phyloP scores from a whole-genome alignment of 2,113 vertebrate species.

The Perca flavescens region DNA sequence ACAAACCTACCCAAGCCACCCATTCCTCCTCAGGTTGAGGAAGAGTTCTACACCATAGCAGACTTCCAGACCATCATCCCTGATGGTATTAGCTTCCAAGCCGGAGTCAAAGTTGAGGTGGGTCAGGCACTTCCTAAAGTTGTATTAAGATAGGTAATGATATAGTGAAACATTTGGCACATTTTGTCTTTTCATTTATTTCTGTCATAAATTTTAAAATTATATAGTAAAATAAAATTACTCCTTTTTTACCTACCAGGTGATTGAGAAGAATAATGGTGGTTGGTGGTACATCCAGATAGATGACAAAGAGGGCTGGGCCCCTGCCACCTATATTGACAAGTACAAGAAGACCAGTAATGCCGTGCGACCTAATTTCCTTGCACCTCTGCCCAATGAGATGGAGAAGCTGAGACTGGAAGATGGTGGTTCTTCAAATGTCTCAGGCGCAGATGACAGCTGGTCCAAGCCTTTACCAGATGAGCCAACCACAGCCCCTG shows the following conservation, averaged over 20 bases:
- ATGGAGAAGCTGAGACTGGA: conserved; percentile 89
- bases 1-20: conserved; percentile 95
- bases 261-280: conserved; percentile 96
- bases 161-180: not conserved
- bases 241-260: conserved; percentile 76
- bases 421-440: conserved; percentile 66
- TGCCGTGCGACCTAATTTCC: conserved; percentile 92
- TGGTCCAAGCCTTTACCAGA: conserved; percentile 93
- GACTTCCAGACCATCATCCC: conserved; percentile 99
- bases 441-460: conserved; percentile 76
- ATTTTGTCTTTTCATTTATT: not conserved
- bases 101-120: conserved; percentile 97
- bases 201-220: not conserved
- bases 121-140: conserved; percentile 37
- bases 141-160: not conserved
- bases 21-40: conserved; percentile 94
- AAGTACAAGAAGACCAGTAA: conserved; percentile 99
- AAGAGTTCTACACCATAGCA: conserved; percentile 98
- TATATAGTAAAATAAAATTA: not conserved
- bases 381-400: conserved; percentile 92
- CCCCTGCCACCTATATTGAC: conserved; percentile 95
- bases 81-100: conserved; percentile 98
- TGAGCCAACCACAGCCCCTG: conserved; percentile 84
- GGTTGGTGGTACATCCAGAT: conserved; percentile 99
- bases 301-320: conserved; percentile 98